These are phyloP conservation scores for Circaetus cinerascens DNA, from an alignment of 2,113 vertebrate species.

Conservation along the genomic window DNA sequence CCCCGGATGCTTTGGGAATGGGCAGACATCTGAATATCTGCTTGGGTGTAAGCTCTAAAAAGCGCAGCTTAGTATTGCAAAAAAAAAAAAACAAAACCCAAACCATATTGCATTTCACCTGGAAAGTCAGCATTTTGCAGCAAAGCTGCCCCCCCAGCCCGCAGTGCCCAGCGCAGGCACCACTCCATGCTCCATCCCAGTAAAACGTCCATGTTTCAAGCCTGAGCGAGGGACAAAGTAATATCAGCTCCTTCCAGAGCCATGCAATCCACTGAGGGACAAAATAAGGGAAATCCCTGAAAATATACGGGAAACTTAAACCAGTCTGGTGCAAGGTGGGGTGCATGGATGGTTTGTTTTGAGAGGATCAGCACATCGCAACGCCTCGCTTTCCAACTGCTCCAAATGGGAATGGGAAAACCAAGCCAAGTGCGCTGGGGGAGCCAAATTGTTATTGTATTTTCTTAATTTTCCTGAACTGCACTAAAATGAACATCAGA, in stretches of 20 bases:
- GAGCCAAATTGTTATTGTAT: background rate
- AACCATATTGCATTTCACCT: background rate
- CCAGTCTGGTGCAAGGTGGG: background rate
- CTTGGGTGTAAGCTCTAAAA: background rate
- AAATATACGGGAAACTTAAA: no score
- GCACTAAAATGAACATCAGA: background rate
- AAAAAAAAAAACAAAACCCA: background rate
- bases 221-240: background rate
- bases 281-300: background rate
- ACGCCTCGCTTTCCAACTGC: background rate
- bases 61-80: background rate
- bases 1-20: no score
- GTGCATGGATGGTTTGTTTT: background rate
- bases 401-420: background rate
- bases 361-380: background rate
- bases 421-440: background rate
- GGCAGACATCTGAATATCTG: background rate
- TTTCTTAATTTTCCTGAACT: background rate
- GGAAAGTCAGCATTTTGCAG: background rate
- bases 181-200: fast-evolving
- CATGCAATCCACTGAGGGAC: background rate
- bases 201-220: fast-evolving
- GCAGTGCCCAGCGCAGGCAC: background rate
- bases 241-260: background rate
- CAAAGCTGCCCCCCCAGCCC: background rate